Conservation (phyloP, 2,113 vertebrate genomes). For the Montifringilla adamsi region DNA sequence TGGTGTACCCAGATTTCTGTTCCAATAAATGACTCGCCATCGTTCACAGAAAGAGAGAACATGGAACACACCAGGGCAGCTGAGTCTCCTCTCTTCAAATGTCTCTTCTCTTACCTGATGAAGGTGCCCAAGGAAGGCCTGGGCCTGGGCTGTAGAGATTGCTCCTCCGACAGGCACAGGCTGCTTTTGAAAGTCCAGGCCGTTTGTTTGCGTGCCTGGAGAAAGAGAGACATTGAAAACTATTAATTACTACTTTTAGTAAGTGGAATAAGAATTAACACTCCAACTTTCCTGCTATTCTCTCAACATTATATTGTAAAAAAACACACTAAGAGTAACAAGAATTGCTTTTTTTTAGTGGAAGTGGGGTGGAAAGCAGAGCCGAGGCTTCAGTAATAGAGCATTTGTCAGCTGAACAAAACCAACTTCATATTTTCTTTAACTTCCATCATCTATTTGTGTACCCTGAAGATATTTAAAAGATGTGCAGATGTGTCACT, state of each 20-base stretch:
- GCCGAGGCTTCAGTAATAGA: accelerated
- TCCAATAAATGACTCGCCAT: not conserved
- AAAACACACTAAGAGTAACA: not conserved
- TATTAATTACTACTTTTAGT: not conserved
- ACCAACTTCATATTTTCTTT: not conserved
- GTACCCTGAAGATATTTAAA: not conserved
- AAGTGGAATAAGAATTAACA: not conserved
- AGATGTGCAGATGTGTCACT: not conserved
- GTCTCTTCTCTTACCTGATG: conserved; percentile 86
- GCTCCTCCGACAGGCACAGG: conserved; percentile 87
- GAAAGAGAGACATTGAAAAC: not conserved
- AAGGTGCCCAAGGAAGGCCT: conserved; percentile 91
- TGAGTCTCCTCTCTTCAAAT: not conserved
- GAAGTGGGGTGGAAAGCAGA: not conserved
- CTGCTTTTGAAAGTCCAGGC: conserved; percentile 98
- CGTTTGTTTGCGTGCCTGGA: conserved; percentile 93
- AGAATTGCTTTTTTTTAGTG: not conserved
- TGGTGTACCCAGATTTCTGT: not conserved
- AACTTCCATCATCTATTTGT: not conserved
- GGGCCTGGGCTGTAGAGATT: conserved; percentile 95
- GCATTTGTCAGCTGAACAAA: not conserved
- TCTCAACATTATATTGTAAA: not conserved
- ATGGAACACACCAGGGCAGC: not conserved
- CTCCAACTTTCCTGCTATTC: not conserved
- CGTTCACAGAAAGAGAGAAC: not conserved